phyloP scores from a whole-genome alignment of 2,888 invertebrate species.

The Sinodicranocentrus sp. region DNA sequence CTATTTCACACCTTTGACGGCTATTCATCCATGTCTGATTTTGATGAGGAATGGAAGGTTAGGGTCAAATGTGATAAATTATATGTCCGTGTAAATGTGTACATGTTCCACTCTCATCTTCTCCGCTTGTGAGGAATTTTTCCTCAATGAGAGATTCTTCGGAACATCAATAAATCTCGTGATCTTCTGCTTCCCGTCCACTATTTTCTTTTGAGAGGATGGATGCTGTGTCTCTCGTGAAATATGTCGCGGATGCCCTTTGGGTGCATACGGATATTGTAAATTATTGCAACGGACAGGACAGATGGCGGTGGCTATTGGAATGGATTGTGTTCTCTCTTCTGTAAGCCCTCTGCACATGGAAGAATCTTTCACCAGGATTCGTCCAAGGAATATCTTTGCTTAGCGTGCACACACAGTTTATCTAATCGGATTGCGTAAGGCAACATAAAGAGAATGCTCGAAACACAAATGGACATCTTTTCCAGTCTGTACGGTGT shows the following conservation, averaged over 20 bases:
- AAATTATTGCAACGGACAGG: conserved; percentile 43
- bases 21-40: conserved; percentile 51
- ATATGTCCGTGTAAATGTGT: too few species aligned
- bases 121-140: not conserved
- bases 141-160: conserved; percentile 10
- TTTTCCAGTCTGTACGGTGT: conserved; percentile 39
- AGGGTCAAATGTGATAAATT: conserved; percentile 11
- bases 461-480: conserved; percentile 34
- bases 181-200: conserved; percentile 38
- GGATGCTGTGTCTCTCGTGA: conserved; percentile 12
- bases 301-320: not conserved
- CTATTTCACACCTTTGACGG: not conserved
- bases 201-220: not conserved
- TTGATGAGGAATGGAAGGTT: conserved; percentile 40
- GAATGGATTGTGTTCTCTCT: not conserved
- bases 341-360: too few species aligned
- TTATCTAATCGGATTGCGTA: conserved; percentile 5
- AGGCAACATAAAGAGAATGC: conserved; percentile 17
- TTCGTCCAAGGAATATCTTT: too few species aligned
- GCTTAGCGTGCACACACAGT: too few species aligned
- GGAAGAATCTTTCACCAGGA: too few species aligned
- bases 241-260: conserved; percentile 48
- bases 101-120: not conserved
- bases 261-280: conserved; percentile 60
- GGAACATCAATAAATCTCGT: conserved; percentile 12